Evolutionary conservation across 1,140 invertebrate species (phyloP).

Genomic region (Calliphora vicina): DNA sequence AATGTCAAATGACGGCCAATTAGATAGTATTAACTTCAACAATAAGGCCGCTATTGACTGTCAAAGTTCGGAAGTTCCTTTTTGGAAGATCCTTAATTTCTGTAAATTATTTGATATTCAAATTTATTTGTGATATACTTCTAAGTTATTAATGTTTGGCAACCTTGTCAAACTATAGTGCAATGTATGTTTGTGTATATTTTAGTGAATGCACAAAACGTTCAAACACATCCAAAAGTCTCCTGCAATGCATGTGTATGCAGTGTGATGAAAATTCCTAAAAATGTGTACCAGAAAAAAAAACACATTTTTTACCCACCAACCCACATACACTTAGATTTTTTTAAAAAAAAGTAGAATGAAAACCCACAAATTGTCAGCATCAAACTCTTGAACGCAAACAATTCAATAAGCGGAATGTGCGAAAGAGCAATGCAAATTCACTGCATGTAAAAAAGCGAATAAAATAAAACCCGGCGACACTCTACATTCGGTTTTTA

Average conservation of each 20-base stretch:
- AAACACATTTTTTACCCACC: not conserved
- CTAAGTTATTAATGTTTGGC: not conserved
- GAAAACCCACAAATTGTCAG: not conserved
- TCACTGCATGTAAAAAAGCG: not conserved
- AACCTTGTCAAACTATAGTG: not conserved
- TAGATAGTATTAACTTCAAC: no score
- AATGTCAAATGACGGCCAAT: no score
- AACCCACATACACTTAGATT: not conserved
- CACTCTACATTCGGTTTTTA: no score
- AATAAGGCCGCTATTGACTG: no score
- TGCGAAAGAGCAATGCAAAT: not conserved
- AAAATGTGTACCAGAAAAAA: not conserved
- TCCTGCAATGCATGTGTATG: no score
- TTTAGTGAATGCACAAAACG: no score
- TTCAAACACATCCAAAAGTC: no score
- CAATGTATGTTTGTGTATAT: not conserved
- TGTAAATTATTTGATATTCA: no score
- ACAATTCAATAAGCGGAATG: constrained; percentile 26
- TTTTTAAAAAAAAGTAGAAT: not conserved
- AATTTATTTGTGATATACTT: no score
- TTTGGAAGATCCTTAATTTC: no score
- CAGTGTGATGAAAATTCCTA: no score
- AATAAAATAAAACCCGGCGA: not conserved
- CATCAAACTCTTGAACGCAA: not conserved
- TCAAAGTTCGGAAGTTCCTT: no score